These are phyloP conservation scores for Colostygia pectinataria DNA, from an alignment of 2,888 invertebrate species.

Conservation along the genomic window DNA sequence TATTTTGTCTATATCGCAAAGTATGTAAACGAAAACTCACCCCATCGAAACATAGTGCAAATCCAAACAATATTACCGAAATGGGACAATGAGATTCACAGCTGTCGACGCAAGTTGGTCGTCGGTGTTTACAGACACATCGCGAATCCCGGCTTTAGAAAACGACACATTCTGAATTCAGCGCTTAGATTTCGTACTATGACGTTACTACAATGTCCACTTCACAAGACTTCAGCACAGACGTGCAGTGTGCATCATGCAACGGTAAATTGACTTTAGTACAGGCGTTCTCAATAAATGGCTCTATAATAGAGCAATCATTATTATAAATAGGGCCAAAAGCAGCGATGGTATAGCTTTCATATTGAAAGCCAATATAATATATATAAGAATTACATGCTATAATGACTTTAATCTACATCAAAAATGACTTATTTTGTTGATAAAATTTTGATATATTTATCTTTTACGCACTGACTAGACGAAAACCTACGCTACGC, in stretches of 20 bases:
- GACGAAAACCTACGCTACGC: too few relatives aligned
- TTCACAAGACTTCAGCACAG: constrained; percentile 5
- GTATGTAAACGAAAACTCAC: constrained; percentile 45
- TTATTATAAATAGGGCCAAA: too few relatives aligned
- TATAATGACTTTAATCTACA: too few relatives aligned
- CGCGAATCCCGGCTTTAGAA: constrained; percentile 33
- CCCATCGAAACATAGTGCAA: constrained; percentile 55
- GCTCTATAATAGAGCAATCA: too few relatives aligned
- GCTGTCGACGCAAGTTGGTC: constrained; percentile 58
- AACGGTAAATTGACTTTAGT: neutral
- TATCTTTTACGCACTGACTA: too few relatives aligned
- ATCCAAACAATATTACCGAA: constrained; percentile 53
- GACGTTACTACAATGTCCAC: constrained; percentile 16
- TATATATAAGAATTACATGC: too few relatives aligned
- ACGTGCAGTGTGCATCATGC: constrained; percentile 8
- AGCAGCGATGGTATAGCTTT: too few relatives aligned
- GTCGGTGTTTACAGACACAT: constrained; percentile 49
- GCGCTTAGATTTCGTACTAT: constrained; percentile 24
- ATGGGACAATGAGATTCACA: constrained; percentile 62
- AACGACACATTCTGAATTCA: constrained; percentile 19
- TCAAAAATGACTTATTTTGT: too few relatives aligned
- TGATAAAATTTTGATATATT: too few relatives aligned
- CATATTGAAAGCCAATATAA: too few relatives aligned
- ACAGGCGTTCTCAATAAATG: constrained; percentile 17
- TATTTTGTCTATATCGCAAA: too few relatives aligned